Evolutionary conservation across 2,888 invertebrate species (phyloP).

Genomic region (Orthosia gothica): DNA sequence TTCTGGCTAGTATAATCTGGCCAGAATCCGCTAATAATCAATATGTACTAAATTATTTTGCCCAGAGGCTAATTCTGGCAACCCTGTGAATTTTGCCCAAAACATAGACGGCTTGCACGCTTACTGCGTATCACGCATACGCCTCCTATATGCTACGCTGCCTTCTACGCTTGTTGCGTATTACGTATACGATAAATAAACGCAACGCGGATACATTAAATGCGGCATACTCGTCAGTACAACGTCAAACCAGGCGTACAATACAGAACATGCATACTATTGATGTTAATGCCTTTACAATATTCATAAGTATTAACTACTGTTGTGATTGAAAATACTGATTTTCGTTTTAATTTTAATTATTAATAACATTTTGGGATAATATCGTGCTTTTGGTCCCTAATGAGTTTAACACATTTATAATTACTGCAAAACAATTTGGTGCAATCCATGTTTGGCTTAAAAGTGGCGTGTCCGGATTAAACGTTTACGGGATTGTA

Average conservation of each 20-base stretch:
- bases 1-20: background rate
- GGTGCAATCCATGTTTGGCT: conserved; percentile 4
- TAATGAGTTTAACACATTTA: conserved; percentile 42
- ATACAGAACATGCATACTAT: background rate
- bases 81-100: conserved; percentile 8
- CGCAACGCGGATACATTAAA: conserved; percentile 19
- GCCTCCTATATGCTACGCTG: conserved; percentile 38
- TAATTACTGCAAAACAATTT: conserved; percentile 46
- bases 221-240: background rate
- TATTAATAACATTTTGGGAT: conserved; percentile 21
- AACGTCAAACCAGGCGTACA: conserved; percentile 7
- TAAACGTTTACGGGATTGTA: conserved; percentile 8
- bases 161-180: conserved; percentile 22
- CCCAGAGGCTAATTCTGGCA: background rate
- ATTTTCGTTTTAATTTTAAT: conserved; percentile 34
- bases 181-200: conserved; percentile 32
- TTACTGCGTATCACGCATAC: conserved; percentile 13
- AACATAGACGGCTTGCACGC: conserved; percentile 19
- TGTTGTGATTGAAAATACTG: conserved; percentile 33
- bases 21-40: background rate
- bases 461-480: conserved; percentile 26
- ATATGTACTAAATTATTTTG: background rate
- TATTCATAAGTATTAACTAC: conserved; percentile 36
- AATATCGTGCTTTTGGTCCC: conserved; percentile 4
- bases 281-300: background rate